Evolutionary conservation across 2,888 invertebrate species (phyloP), one percentile per base, ranked within the genome.

Genomic region (Oligia strigilis): DNA sequence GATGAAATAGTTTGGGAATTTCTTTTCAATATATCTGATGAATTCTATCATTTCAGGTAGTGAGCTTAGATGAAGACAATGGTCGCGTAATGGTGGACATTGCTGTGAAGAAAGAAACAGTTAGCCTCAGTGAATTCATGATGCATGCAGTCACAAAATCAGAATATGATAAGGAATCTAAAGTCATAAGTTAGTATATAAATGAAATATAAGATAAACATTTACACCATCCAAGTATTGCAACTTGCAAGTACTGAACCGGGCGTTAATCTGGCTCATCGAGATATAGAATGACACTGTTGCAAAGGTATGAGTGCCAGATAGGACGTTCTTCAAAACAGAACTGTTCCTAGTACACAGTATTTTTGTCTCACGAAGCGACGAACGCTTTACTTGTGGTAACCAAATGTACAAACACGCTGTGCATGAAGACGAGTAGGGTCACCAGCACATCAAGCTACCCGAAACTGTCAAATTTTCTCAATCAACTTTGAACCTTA

Each of bases 61-160:
- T 98, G 89, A 98, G 98, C 36, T 97, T 99, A 77, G 99, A 99
- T 93, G 99, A 99, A 91, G 98, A 98, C 90, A 98, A 98, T 43
- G 98, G 98, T 0, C 97, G 99, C 80, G 97, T 98, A 4, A 98
- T 98, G 92, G 97, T 99, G 0, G 98, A 98, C 94, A 97, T 98
- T 88, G 97, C 98, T 5, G 95, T 98, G 23, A 98, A 98, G 77
- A 98, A 98, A 52, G 96, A 97, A 88, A 97, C 97, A 4, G 97
- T 98, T 83, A 98, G 98, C 46, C 95, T 99, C 0, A 98, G 98
- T 91, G 99, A 99, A 95, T 98, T 98, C 90, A 97, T 98, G 94
- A 97, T 99, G 84, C 97, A 98, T 84, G 97, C 98, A 0, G 98
- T 99, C 4, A 97, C 98, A 0, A 98, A 98, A 91, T 97, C 98